Evolutionary conservation across 2,113 vertebrate species (phyloP), one percentile per base, ranked within the genome.

Genomic region (Pseudopipra pipra): DNA sequence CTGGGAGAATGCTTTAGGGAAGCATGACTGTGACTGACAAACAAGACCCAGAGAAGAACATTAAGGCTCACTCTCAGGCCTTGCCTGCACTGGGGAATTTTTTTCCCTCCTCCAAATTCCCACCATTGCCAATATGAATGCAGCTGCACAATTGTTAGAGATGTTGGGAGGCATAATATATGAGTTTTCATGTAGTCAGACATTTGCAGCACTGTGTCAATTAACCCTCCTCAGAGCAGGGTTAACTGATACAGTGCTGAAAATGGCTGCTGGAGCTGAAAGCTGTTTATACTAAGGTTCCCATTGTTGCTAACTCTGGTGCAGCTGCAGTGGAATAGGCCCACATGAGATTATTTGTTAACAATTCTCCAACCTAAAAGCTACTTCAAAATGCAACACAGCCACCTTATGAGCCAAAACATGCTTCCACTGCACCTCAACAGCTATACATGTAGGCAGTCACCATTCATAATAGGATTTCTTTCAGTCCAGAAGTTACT

Each of bases 201-300:
- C 88, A 87, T 96, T 94, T 96, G 95, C 86, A 96, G 86, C 62
- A 54, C 95, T 96, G 88, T 95, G 95, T 93, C 95, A 96, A 97
- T 97, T 97, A 96, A 97, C 93, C 96, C 77, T 95, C 84, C 94
- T 95, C 90, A 93, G 95, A 93, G 88, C 83, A 92, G 92, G 88
- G 95, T 96, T 97, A 96, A 97, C 95, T 90, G 96, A 97, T 96
- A 94, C 70, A 95, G 86, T 91, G 95, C 92, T 96, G 90, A 92
- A 95, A 96, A 92, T 56, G 84, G 89, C 96, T 95, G 96, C 93
- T 92, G 86, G 92, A 96, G 85, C 83, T 5, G 80, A 92, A 78
- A 90, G 90, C 90, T 87, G 90, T 89, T 83, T 82, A 13, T 96
- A 75, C 95, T 96, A 33, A 94, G 77, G 89, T 87, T 97, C 86